Evolutionary conservation across 2,113 vertebrate species (phyloP).

Genomic region (Eudorcas thomsonii): DNA sequence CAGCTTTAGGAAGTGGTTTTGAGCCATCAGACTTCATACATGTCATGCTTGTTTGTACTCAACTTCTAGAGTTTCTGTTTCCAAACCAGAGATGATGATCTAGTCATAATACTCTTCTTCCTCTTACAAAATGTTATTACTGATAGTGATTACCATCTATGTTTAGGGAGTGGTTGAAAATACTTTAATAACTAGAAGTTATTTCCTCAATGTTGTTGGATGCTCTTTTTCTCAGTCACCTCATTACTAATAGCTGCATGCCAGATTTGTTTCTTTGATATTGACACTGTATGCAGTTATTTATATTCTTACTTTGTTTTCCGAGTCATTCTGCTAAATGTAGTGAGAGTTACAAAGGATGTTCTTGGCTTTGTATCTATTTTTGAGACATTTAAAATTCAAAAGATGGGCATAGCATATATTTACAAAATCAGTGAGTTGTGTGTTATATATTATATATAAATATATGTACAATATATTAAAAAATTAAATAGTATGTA

Average conservation of each 20-base stretch:
- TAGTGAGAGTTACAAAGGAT: neutral
- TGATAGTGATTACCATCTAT: slow-evolving; percentile 9
- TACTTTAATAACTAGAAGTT: slow-evolving; percentile 45
- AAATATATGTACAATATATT: neutral
- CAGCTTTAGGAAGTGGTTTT: slow-evolving; percentile 19
- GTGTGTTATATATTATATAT: neutral
- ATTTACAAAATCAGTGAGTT: slow-evolving; percentile 29
- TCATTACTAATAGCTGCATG: slow-evolving; percentile 23
- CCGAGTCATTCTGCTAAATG: slow-evolving; percentile 37
- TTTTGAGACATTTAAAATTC: slow-evolving; percentile 30
- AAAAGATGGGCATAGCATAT: neutral
- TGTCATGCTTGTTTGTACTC: slow-evolving; percentile 9
- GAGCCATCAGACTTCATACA: neutral
- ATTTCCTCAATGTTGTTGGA: slow-evolving; percentile 29
- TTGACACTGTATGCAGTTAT: neutral
- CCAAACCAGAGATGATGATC: slow-evolving; percentile 16
- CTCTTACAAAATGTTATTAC: slow-evolving; percentile 7
- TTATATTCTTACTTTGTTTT: slow-evolving; percentile 6
- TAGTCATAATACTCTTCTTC: slow-evolving; percentile 29
- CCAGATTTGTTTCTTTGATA: slow-evolving; percentile 35
- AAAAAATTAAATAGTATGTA: neutral
- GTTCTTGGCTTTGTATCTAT: slow-evolving; percentile 15
- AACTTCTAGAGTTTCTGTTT: slow-evolving; percentile 41
- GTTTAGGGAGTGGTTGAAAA: slow-evolving; percentile 35
- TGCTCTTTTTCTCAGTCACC: slow-evolving; percentile 38